Evolutionary conservation across 2,888 invertebrate genomes (phyloP), one percentile per base, ranked within the genome.

Genomic region (Heteropelma amictum): DNA sequence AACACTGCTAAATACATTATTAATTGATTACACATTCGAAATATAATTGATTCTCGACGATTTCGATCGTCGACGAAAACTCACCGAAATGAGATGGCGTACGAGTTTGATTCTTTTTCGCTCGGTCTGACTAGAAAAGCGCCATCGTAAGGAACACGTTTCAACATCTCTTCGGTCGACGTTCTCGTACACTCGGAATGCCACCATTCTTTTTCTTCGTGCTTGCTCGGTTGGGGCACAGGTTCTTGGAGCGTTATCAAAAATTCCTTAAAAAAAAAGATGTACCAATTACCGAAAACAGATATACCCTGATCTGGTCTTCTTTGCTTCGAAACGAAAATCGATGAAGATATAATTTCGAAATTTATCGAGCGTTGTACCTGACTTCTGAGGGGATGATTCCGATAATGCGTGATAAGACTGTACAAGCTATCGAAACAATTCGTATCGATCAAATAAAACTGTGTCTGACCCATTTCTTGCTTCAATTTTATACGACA

Each of bases 141-240:
- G 0, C 99, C 99, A 86, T 99, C 97, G 3, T 93, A 93, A 71
- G 94, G 94, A 35, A 96, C 93, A 80, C 95, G 93, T 79, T 94
- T 94, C 70, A 99, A 90, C 87, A 97, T 92, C 79, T 97, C 96
- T 88, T 99, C 98, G 0, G 98, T 97, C 80, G 95, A 93, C 6
- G 93, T 92, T 72, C 97, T 92, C 14, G 94, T 93, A 80, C 96
- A 94, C 60, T 93, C 92, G 1, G 94, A 92, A 86, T 97, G 96
- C 90, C 95, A 98, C 98, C 98, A 98, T 81, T 95, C 96, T 90
- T 96, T 95, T 69, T 94, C 95, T 88, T 97, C 97, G 83, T 98
- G 98, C 86, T 96, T 96, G 86, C 96, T 96, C 17, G 97, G 97
- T 87, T 98, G 98, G 0, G 98, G 98, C 1, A 98, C 98, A 0